Evolutionary conservation across 1,140 invertebrate species (phyloP), one percentile per base, ranked within the genome.

Genomic region (Micrasema minimum): DNA sequence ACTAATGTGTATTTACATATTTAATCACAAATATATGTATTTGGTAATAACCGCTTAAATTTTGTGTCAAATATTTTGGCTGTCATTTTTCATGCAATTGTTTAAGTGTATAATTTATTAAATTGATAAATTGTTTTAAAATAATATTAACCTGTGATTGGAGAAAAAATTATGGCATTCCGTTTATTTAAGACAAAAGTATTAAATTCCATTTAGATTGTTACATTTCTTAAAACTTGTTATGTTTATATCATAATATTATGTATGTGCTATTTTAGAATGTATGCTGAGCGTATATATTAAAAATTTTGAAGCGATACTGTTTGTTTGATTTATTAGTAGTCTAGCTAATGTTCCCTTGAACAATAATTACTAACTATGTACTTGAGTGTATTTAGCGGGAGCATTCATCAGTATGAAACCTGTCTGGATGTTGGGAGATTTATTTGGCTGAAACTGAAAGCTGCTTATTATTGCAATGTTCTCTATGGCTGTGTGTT

Each of bases 111-210:
- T 48, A 14, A 14, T 53, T 53, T 35, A 35, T 35, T 53, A 12
- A n/a, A 22, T 7, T 23, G 12, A 22, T 51, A 11, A 11, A 26
- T 53, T 50, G 11, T 50, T 50, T 50, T 2, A 22, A 26, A 46
- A 26, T 1, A 26, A 26, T 12, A 59, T 38, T 59, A 20, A 45
- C 11, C 31, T 46, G 59, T 61, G 20, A 61, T 61, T 61, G 37
- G 22, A 62, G 37, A 20, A 59, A 59, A 59, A 62, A 4, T 45
- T 43, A 14, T 45, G n/a, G 43, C 59, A 62, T 62, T 62, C 59
- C 59, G 59, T 62, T 46, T 62, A 18, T 16, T 41, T 59, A 37
- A 20, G 23, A 59, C 31, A 59, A 59, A 38, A 18, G 2, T 38
- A 59, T 43, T 41, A 41, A 41, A 59, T 59, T 59, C 55, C 55